A percentile compares a stretch with the other conserved stretches of the same genome.
Conservation (phyloP, 1,140 invertebrate species). For the Drosophila subobscura region DNA sequence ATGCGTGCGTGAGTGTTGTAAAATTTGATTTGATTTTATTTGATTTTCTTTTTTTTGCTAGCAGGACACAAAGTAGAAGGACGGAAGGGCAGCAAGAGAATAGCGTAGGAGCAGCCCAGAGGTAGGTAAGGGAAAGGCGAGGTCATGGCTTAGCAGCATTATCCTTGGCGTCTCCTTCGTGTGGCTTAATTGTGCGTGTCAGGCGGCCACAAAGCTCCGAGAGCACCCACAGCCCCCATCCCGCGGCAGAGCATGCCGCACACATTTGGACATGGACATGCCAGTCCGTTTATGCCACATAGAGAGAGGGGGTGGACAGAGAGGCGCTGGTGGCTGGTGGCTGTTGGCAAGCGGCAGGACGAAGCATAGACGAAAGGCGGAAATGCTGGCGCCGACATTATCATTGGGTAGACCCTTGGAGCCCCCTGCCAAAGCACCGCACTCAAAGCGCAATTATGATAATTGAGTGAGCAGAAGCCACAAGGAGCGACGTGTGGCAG, state of each 20-base stretch:
- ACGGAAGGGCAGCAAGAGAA: too few species aligned
- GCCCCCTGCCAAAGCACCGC: conserved; percentile 1
- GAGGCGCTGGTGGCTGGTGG: neutral
- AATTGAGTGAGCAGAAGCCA: conserved; percentile 60
- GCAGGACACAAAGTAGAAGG: too few species aligned
- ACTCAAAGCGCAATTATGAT: conserved; percentile 68
- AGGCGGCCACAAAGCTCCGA: conserved; percentile 50
- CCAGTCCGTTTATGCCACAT: too few species aligned
- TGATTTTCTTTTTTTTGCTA: conserved; percentile 57
- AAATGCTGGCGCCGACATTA: conserved; percentile 81
- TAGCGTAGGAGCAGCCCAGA: neutral
- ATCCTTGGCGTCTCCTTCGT: conserved; percentile 38
- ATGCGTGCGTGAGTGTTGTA: conserved; percentile 67
- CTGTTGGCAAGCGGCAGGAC: conserved; percentile 9
- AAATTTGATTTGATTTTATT: conserved; percentile 76
- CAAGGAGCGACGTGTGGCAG: conserved; percentile 15
- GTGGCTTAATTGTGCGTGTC: conserved; percentile 76
- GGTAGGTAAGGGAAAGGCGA: neutral
- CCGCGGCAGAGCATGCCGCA: too few species aligned
- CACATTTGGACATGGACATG: too few species aligned
- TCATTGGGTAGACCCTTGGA: conserved; percentile 54
- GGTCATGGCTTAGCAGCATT: conserved; percentile 3
- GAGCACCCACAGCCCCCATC: too few species aligned
- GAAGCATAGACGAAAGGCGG: conserved; percentile 59
- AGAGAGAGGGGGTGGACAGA: too few species aligned